A percentile compares a stretch with the other conserved stretches of the same genome.
Conservation (phyloP, 2,113 vertebrate species). For the Mustelus asterias region DNA sequence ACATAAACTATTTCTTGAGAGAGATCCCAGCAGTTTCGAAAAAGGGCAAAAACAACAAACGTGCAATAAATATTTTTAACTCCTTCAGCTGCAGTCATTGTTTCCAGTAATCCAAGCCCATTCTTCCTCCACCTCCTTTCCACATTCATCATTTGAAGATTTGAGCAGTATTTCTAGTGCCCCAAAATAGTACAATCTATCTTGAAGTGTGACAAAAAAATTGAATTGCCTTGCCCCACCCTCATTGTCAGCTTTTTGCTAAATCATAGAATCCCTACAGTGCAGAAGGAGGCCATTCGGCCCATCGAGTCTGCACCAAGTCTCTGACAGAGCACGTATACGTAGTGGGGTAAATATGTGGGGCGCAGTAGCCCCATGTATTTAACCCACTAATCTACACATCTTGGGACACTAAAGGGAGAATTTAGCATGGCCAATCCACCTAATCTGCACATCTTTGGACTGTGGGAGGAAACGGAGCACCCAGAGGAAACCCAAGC, state of each 20-base stretch:
- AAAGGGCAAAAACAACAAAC: not conserved
- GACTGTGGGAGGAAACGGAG: too few relatives aligned
- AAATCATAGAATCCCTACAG: too few relatives aligned
- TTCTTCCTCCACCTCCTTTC: not conserved
- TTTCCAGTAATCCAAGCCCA: not conserved
- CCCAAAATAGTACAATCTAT: not conserved
- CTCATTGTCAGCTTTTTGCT: not conserved
- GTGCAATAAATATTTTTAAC: not conserved
- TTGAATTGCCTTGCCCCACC: not conserved
- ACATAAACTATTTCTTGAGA: not conserved
- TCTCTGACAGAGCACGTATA: too few relatives aligned
- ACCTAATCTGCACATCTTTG: too few relatives aligned
- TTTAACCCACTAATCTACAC: too few relatives aligned
- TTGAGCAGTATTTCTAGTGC: not conserved
- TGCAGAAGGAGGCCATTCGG: too few relatives aligned
- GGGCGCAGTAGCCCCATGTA: too few relatives aligned
- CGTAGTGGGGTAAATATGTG: too few relatives aligned
- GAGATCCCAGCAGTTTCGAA: not conserved
- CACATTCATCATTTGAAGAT: not conserved
- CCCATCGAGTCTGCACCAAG: too few relatives aligned
- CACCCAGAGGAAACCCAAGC: too few relatives aligned
- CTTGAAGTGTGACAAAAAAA: not conserved
- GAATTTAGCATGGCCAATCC: too few relatives aligned
- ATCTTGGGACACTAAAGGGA: too few relatives aligned
- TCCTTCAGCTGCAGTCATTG: not conserved